Base-by-base conservation (phyloP, 2,113 vertebrate species). In the Urocitellus parryii region DNA sequence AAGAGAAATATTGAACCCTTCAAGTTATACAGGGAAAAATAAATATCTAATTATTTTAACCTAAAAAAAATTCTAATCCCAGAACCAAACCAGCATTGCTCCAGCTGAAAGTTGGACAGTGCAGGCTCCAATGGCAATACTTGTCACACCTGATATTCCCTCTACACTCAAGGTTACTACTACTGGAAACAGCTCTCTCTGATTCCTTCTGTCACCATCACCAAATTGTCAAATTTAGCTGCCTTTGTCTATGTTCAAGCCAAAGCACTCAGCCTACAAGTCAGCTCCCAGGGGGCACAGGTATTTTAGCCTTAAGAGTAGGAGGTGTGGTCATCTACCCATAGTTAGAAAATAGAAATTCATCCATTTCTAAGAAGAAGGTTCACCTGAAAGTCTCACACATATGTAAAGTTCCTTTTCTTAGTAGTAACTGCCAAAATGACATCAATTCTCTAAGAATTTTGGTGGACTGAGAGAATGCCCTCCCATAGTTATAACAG, bases 1-100 rank as follows among this genome's bases (percentile, higher is more conserved):
- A 92, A 37, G 86, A 79, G 65, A 74, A 94, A 83, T 68, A 72
- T 67, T 87, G 93, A 95, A 91, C 58, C 72, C 83, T 95, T 81
- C 82, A 90, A 96, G 96, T 96, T 95, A 93, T 91, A 72, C 90
- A 88, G 72, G 58, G 67, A 89, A 92, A 70, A 95, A 90, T 94
- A 97, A 93, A 94, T 97, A 96, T 91, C 92, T 97, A 96, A 97
- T 98, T 97, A 97, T 97, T 97, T 91, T 95, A 96, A 88, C 77
- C 58, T 95, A 93, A 96, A 42, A 39, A 39, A 42, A 42, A 42
- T 42, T 42, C 39, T 42, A 48, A 13, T 84, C 13, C 65, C 1
- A 16, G 2, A 58, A 29, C 5, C 4, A 67, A 78, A 25, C 25
- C 16, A 80, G n/a, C 74, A 4, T 37, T 91, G 8, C 16, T 74